Conservation (phyloP, 2,888 invertebrate genomes). For the Odontocolon sp. region DNA sequence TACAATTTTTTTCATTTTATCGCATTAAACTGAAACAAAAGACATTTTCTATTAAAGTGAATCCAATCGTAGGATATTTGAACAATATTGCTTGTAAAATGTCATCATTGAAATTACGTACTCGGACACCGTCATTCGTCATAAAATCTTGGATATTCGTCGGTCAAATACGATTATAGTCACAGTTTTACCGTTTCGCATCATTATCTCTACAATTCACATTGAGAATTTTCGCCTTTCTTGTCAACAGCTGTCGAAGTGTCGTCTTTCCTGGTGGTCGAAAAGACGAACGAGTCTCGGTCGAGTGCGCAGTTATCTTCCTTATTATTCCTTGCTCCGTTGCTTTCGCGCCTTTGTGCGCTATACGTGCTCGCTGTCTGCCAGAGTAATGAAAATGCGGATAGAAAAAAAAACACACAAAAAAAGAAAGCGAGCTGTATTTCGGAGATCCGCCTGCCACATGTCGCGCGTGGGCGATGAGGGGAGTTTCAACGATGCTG, state of each 20-base stretch:
- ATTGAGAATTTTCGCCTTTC: background rate
- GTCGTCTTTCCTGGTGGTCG: conserved; percentile 62
- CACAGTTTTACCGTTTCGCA: no score
- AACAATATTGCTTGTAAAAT: background rate
- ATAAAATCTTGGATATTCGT: no score
- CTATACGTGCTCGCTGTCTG: background rate
- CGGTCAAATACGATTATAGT: no score
- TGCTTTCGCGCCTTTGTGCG: conserved; percentile 24
- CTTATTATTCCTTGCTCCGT: conserved; percentile 48
- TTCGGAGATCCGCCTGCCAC: conserved; percentile 68
- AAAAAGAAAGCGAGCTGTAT: conserved; percentile 13
- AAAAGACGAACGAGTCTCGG: conserved; percentile 27
- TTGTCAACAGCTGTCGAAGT: conserved; percentile 63
- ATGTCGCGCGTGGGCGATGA: conserved; percentile 61
- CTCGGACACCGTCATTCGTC: no score
- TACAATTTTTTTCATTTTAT: no score
- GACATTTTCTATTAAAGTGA: no score
- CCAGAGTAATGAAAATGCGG: conserved; percentile 28
- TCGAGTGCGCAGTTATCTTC: conserved; percentile 45
- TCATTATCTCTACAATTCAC: background rate
- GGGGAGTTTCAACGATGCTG: background rate
- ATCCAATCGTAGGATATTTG: no score
- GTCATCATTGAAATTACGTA: background rate
- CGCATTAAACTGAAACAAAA: no score
- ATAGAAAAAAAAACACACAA: background rate